phyloP scores from a whole-genome alignment of 2,888 invertebrate species.

The Caenorhabditis parvicauda region DNA sequence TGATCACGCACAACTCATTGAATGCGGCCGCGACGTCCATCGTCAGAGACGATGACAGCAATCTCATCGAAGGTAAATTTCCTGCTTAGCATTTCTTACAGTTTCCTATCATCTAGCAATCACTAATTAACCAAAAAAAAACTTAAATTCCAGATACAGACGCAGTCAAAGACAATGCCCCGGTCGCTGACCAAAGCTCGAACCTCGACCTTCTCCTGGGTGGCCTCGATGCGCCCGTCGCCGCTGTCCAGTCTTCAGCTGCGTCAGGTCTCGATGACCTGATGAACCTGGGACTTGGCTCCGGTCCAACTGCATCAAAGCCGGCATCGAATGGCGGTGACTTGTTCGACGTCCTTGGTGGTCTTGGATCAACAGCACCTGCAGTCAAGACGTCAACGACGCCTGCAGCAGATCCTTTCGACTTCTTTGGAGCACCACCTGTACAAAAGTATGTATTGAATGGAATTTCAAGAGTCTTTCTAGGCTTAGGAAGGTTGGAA shows the following conservation, averaged over 20 bases:
- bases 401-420: slow-evolving; percentile 1
- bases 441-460: no score
- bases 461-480: no score
- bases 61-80: not conserved
- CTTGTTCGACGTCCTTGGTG: slow-evolving; percentile 34
- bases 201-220: slow-evolving; percentile 37
- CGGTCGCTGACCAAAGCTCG: not conserved
- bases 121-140: no score
- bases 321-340: slow-evolving; percentile 38
- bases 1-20: slow-evolving; percentile 73
- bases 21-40: slow-evolving; percentile 60
- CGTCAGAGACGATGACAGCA: slow-evolving; percentile 17
- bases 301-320: slow-evolving; percentile 75
- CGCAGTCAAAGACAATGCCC: not conserved
- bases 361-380: not conserved
- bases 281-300: slow-evolving; percentile 71
- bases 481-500: no score
- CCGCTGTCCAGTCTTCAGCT: not conserved
- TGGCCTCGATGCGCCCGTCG: not conserved
- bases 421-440: slow-evolving; percentile 3
- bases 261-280: slow-evolving; percentile 11
- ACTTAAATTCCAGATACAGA: not conserved
- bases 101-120: no score
- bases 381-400: no score
- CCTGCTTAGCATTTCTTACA: no score